Evolutionary conservation across 2,113 vertebrate species (phyloP), one percentile per base, ranked within the genome.

Genomic region (Loxodonta africana): DNA sequence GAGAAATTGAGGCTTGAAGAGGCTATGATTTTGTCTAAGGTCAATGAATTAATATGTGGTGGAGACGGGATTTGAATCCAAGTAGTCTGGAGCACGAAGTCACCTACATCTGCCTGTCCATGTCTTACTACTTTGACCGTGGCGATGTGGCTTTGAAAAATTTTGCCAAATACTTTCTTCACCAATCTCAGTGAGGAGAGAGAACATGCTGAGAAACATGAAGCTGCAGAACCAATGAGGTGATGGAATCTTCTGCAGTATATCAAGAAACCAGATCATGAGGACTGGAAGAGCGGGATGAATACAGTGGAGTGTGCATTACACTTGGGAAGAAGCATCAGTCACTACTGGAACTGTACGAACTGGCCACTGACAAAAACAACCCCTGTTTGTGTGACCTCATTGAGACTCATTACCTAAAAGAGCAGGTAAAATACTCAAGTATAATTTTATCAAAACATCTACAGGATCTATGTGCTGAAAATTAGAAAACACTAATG

Each of bases 1-100:
- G 71, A 30, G 28, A 83, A 82, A 85, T 48, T 69, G 20, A 85
- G n/a, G 25, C 17, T 83, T 83, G 18, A 5, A 74, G 67, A 88
- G 10, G 20, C 37, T 62, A n/a, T 44, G 4, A 71, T 89, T 96
- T 95, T 69, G 6, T 53, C n/a, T 44, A 44, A 93, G 46, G 5
- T 67, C 15, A 93, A 88, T 78, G 30, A 65, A 65, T 82, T 95
- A 83, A 4, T 89, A 90, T 41, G 28, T 89, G 62, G 46, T 76
- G 8, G 60, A 33, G 76, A 18, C 37, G 83, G 44, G 7, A 88
- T 76, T 88, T 67, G 48, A 87, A 83, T 26, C 3, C 20, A 91
- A 65, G n/a, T 69, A 92, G 23, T 26, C 5, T 8, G 18, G 26
- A 41, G 5, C 18, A 21, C 18, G 41, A 62, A 62, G n/a, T 37